These are phyloP conservation scores for Meloe dianella DNA, from an alignment of 2,888 invertebrate species.

Conservation along the genomic window DNA sequence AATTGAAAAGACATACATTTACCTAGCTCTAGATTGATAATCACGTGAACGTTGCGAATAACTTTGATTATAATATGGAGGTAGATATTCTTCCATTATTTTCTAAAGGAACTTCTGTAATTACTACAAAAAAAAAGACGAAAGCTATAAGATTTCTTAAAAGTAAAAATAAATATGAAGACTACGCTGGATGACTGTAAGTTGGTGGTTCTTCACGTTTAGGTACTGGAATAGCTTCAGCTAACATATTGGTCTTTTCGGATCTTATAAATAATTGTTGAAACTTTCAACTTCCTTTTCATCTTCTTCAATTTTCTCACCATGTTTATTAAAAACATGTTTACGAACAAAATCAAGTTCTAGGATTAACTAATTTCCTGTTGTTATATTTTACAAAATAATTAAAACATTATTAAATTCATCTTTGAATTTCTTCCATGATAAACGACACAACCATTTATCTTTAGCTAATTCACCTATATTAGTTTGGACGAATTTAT, in stretches of 20 bases:
- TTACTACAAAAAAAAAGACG: slow-evolving; percentile 44
- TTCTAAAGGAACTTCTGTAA: slow-evolving; percentile 54
- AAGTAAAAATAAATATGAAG: slow-evolving; percentile 14
- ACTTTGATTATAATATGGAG: slow-evolving; percentile 63
- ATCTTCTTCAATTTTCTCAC: slow-evolving; percentile 95
- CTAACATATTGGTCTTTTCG: slow-evolving; percentile 92
- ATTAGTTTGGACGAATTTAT: slow-evolving; percentile 94
- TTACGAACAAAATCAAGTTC: slow-evolving; percentile 98
- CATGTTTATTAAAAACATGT: slow-evolving; percentile 97
- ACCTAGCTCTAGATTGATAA: slow-evolving; percentile 53
- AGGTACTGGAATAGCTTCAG: slow-evolving; percentile 74
- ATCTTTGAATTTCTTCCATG: slow-evolving; percentile 97
- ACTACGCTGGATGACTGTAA: slow-evolving; percentile 59
- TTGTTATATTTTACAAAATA: background rate
- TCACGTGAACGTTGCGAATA: slow-evolving; percentile 55
- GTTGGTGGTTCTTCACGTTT: slow-evolving; percentile 60
- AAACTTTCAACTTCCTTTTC: slow-evolving; percentile 97
- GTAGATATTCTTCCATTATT: slow-evolving; percentile 59
- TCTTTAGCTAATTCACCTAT: slow-evolving; percentile 97
- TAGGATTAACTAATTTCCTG: slow-evolving; percentile 23
- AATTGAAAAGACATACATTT: slow-evolving; percentile 22
- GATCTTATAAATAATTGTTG: slow-evolving; percentile 94
- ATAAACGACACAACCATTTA: slow-evolving; percentile 98
- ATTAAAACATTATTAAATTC: background rate
- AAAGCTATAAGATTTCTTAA: background rate